These are phyloP conservation scores for Sandelia bainsii DNA, from an alignment of 2,797 vertebrate species.

Conservation along the genomic window DNA sequence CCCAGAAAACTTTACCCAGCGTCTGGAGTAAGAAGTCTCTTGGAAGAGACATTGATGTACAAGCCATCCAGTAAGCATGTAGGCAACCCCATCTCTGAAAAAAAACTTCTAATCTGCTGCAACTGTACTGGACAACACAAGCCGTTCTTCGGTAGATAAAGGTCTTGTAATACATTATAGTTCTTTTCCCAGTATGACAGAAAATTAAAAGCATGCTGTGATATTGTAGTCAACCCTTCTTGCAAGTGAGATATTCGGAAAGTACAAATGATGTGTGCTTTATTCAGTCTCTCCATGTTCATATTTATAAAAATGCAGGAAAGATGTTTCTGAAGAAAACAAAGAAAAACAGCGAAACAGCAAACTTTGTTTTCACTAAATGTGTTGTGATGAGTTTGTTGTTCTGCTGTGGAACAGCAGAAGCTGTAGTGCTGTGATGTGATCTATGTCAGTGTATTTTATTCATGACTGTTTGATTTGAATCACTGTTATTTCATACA, in stretches of 20 bases:
- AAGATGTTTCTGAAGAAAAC: constrained; percentile 65
- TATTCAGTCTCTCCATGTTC: constrained; percentile 73
- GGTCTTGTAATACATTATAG: constrained; percentile 49
- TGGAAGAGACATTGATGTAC: constrained; percentile 54
- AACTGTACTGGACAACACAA: constrained; percentile 67
- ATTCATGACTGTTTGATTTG: constrained; percentile 77
- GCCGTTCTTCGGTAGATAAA: constrained; percentile 31
- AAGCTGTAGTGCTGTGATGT: constrained; percentile 86
- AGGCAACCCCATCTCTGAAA: constrained; percentile 51
- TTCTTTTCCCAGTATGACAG: constrained; percentile 60
- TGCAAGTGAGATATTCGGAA: constrained; percentile 66
- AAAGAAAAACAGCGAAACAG: constrained; percentile 66
- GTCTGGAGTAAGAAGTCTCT: constrained; percentile 81
- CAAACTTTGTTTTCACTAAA: constrained; percentile 85
- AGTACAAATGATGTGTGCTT: constrained; percentile 81
- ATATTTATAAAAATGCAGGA: constrained; percentile 70
- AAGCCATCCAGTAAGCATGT: constrained; percentile 75
- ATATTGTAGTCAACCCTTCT: constrained; percentile 76
- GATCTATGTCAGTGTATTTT: constrained; percentile 80
- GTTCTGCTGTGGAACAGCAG: constrained; percentile 83
- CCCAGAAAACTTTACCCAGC: constrained; percentile 94
- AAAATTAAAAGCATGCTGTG: constrained; percentile 78
- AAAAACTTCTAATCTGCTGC: constrained; percentile 53
- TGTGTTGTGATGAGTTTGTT: constrained; percentile 85
- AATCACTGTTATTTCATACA: constrained; percentile 83